Conservation (phyloP, 2,113 vertebrate genomes). For the Lichenostomus cassidix region DNA sequence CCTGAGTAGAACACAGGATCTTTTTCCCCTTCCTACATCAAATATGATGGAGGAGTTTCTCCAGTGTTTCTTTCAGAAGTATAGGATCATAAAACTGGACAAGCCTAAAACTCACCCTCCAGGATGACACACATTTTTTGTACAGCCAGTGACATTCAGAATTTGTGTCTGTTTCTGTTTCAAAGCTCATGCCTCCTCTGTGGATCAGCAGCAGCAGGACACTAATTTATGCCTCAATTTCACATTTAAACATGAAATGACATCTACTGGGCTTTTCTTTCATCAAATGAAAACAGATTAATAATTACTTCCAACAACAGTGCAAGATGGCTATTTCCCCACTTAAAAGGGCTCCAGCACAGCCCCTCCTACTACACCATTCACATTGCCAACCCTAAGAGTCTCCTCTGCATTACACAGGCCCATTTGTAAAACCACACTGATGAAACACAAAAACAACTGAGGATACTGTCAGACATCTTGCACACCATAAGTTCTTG, state of each 20-base stretch:
- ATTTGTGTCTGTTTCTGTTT: neutral
- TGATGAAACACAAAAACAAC: slow-evolving; percentile 24
- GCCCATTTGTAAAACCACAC: slow-evolving; percentile 4
- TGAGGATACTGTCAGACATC: slow-evolving; percentile 17
- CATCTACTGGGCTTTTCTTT: neutral
- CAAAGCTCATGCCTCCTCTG: neutral
- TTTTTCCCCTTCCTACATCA: neutral
- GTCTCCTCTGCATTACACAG: neutral
- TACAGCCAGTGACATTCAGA: neutral
- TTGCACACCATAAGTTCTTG: slow-evolving; percentile 50
- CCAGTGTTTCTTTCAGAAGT: neutral
- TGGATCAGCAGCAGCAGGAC: neutral
- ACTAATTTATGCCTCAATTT: neutral
- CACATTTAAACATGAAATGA: slow-evolving; percentile 14
- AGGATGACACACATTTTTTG: neutral
- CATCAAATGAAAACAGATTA: neutral
- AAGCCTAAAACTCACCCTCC: neutral
- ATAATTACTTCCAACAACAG: neutral
- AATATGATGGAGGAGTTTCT: neutral
- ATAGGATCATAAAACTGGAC: neutral
- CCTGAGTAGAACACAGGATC: neutral
- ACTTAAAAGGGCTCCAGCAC: neutral
- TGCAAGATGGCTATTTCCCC: neutral
- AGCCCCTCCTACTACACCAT: neutral
- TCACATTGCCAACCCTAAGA: neutral